phyloP scores from a whole-genome alignment of 2,113 vertebrate species.

The Brachypodius melanocephalos region DNA sequence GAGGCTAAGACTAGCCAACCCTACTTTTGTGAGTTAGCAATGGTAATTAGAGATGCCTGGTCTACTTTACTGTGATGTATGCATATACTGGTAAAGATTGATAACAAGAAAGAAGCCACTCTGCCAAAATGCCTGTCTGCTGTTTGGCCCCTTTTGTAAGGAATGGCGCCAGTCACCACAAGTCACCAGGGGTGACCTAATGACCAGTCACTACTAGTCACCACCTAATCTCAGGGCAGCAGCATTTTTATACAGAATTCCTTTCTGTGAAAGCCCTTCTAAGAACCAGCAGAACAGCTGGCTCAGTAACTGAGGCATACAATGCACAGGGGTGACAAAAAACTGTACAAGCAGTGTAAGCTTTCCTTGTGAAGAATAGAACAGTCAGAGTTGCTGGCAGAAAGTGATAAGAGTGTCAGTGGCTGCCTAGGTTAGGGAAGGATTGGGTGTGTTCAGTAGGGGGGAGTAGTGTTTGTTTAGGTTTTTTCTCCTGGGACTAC shows the following conservation, averaged over 20 bases:
- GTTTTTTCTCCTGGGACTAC: conserved; percentile 16
- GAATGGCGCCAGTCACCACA: not conserved
- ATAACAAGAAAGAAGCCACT: not conserved
- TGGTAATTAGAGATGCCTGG: not conserved
- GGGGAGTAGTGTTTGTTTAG: conserved; percentile 18
- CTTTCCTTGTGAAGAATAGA: not conserved
- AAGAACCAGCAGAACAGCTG: not conserved
- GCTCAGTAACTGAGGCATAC: not conserved
- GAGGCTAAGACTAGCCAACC: not conserved
- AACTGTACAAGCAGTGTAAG: not conserved
- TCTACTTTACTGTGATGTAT: not conserved
- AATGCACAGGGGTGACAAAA: not conserved
- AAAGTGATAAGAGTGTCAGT: conserved; percentile 1
- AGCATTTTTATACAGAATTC: not conserved
- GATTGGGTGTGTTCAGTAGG: not conserved
- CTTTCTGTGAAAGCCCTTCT: not conserved
- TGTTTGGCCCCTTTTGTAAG: not conserved
- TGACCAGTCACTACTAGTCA: not conserved
- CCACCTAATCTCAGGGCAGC: not conserved
- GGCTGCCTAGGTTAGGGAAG: conserved; percentile 31
- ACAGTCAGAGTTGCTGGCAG: not conserved
- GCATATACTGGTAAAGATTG: not conserved
- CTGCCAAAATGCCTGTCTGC: not conserved
- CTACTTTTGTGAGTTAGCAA: not conserved
- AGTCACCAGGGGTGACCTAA: not conserved